Evolutionary conservation across 1,140 invertebrate genomes (phyloP), one percentile per base, ranked within the genome.

Genomic region (Pachyrhynchus sulphureomaculatus): DNA sequence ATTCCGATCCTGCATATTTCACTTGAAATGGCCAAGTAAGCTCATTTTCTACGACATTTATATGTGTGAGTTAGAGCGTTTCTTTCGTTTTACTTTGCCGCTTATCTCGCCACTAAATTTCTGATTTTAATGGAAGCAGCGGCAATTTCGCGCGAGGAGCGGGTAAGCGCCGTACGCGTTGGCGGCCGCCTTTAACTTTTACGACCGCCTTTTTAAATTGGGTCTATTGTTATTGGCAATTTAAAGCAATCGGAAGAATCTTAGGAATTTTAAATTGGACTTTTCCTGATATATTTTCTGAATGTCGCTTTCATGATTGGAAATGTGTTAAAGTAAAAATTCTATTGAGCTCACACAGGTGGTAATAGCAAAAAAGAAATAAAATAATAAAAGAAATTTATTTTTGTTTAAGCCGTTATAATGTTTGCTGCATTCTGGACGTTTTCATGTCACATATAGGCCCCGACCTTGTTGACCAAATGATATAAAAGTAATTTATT

Each of bases 101-200:
- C 69, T 73, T 73, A 73, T 73, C 71, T 73, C 53, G 71, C 70
- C 67, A 72, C 65, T 73, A 73, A 73, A 73, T 73, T 73, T 70
- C 68, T 64, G 72, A 73, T 73, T 73, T 73, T 73, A 73, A 73
- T 73, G 70, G 68, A 70, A 73, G 55, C 53, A 62, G 52, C 39
- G 29, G 47, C 48, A 48, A 54, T 51, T 61, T 48, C 5, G 32
- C 24, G 53, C 39, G 47, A 55, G 58, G 42, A 39, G 36, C 44
- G 39, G 26, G 15, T 20, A 6, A 44, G 41, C 15, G n/a, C n/a
- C n/a, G 20, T n/a, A 12, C 17, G 41, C 41, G 12, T 6, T 6
- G 21, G 15, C 13, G 20, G 41, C 41, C 41, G 41, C 41, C 12
- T 8, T 24, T 39, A 24, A 13, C 34, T 41, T 53, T 53, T 53